phyloP scores from a whole-genome alignment of 2,797 vertebrate species.

The Sebastiscus albofasciatus region DNA sequence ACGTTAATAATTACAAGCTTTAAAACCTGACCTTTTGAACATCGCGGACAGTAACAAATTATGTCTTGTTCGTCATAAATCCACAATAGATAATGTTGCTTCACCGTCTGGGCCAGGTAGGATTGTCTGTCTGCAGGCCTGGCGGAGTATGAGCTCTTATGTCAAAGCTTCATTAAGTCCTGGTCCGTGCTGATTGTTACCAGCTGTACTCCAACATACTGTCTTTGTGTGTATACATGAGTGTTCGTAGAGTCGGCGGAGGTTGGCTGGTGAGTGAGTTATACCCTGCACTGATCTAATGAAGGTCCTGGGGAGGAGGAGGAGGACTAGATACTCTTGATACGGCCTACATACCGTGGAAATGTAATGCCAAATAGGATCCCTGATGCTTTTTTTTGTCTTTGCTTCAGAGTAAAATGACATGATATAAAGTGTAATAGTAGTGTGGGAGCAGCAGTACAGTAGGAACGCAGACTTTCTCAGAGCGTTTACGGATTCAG shows the following conservation, averaged over 20 bases:
- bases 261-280: conserved; percentile 73
- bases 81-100: conserved; percentile 51
- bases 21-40: conserved; percentile 62
- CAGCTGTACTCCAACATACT: conserved; percentile 72
- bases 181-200: conserved; percentile 73
- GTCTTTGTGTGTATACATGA: conserved; percentile 16
- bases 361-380: conserved; percentile 50
- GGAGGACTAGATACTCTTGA: conserved; percentile 40
- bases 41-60: conserved; percentile 50
- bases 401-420: conserved; percentile 11
- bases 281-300: conserved; percentile 66
- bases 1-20: conserved; percentile 40
- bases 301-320: conserved; percentile 70
- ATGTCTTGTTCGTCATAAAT: conserved; percentile 63
- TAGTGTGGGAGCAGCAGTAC: conserved; percentile 23
- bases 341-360: conserved; percentile 34
- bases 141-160: conserved; percentile 58
- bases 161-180: conserved; percentile 76
- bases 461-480: conserved; percentile 36
- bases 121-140: conserved; percentile 61
- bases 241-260: conserved; percentile 31
- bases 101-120: conserved; percentile 62
- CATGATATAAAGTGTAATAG: conserved; percentile 29
- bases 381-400: conserved; percentile 12
- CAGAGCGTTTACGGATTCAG: not conserved